Evolutionary conservation across 2,888 invertebrate genomes (phyloP).

Genomic region (Lepidocyrtinus sp.): DNA sequence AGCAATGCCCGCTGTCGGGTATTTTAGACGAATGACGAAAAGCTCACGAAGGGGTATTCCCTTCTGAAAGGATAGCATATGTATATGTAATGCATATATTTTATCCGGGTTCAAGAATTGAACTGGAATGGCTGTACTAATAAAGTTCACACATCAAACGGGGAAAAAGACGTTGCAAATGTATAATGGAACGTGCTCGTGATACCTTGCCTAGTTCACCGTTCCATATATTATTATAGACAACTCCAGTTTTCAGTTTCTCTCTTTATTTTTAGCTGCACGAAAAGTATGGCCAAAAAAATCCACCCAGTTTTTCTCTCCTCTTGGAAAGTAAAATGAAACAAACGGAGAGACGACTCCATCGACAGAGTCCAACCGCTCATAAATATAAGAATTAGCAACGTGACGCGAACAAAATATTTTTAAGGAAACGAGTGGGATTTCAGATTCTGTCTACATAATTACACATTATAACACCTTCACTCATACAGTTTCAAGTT

Average conservation of each 20-base stretch:
- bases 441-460: background rate
- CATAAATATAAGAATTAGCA: conserved; percentile 30
- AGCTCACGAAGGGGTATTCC: background rate
- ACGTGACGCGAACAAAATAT: conserved; percentile 39
- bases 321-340: conserved; percentile 1
- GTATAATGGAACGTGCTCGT: conserved; percentile 7
- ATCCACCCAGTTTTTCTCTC: conserved; percentile 32
- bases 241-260: conserved; percentile 15
- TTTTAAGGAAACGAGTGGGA: background rate
- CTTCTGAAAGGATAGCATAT: background rate
- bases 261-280: conserved; percentile 14
- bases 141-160: background rate
- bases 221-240: background rate
- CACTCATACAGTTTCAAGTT: too few relatives aligned
- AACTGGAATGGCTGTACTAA: conserved; percentile 13
- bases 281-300: conserved; percentile 19
- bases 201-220: background rate
- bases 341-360: background rate
- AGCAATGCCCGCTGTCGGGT: conserved; percentile 45
- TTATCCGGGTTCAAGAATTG: conserved; percentile 17
- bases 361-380: conserved; percentile 32
- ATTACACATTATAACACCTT: too few relatives aligned
- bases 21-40: background rate
- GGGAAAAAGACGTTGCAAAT: background rate
- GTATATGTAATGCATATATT: background rate